Evolutionary conservation across 2,113 vertebrate genomes (phyloP).

Genomic region (Neopipo cinnamomea): DNA sequence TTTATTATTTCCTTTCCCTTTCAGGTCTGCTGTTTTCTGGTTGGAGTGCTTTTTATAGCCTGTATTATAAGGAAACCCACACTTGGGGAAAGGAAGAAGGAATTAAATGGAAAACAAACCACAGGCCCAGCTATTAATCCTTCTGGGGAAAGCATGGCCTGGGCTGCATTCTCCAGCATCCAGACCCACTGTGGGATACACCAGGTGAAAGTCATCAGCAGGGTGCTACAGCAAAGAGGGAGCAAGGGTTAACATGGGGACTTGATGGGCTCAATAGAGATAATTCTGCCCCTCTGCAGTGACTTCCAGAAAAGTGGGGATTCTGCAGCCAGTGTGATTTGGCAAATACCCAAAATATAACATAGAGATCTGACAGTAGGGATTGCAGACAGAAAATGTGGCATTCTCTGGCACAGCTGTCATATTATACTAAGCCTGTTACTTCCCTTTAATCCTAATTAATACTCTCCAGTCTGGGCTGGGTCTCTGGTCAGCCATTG

Average conservation of each 20-base stretch:
- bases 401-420: constrained; percentile 37
- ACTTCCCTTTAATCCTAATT: constrained; percentile 21
- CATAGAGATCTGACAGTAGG: neutral
- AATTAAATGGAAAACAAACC: constrained; percentile 10
- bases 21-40: neutral
- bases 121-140: neutral
- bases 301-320: constrained; percentile 12
- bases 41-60: neutral
- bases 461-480: neutral
- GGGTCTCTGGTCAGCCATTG: neutral
- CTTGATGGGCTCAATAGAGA: constrained; percentile 39
- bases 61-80: neutral
- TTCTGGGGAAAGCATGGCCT: neutral
- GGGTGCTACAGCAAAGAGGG: constrained; percentile 4
- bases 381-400: neutral
- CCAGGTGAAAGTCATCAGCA: neutral
- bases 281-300: neutral
- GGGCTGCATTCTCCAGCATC: neutral
- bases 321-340: constrained; percentile 1
- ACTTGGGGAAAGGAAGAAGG: neutral
- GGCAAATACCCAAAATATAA: constrained; percentile 44
- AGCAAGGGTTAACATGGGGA: neutral
- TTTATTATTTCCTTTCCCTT: neutral
- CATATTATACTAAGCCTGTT: neutral
- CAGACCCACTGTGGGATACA: neutral